Percentiles rank a stretch among this genome's conserved stretches.
Conservation (phyloP, 2,113 vertebrate genomes). For the Miniopterus natalensis region DNA sequence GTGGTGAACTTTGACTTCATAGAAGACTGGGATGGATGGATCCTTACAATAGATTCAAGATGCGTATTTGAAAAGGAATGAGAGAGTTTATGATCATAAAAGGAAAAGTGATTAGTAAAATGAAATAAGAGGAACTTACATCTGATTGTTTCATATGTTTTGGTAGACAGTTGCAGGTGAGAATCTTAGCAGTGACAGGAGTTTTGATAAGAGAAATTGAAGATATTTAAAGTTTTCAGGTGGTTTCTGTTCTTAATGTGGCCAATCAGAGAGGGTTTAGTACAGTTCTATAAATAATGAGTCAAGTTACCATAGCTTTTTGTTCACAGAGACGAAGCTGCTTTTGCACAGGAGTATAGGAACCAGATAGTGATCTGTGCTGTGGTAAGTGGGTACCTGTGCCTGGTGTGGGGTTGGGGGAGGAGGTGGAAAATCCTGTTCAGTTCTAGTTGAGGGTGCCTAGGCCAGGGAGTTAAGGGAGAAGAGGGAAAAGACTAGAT, state of each 20-base stretch:
- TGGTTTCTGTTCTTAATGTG: conserved; percentile 42
- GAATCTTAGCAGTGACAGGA: conserved; percentile 19
- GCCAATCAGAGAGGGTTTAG: conserved; percentile 44
- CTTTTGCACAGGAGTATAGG: conserved; percentile 78
- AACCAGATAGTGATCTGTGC: conserved; percentile 79
- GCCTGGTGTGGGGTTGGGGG: conserved; percentile 39
- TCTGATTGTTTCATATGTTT: conserved; percentile 36
- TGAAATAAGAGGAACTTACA: background rate
- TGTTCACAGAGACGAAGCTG: conserved; percentile 80
- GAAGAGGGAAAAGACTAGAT: conserved; percentile 10
- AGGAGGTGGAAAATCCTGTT: conserved; percentile 22
- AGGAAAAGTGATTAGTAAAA: conserved; percentile 48
- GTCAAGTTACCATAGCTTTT: conserved; percentile 80
- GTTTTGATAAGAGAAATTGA: conserved; percentile 17
- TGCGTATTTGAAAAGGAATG: conserved; percentile 22
- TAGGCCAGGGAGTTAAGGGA: conserved; percentile 5
- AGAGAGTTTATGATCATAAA: conserved; percentile 43
- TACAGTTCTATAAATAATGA: conserved; percentile 71
- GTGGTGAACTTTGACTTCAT: conserved; percentile 54
- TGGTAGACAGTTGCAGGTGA: conserved; percentile 31
- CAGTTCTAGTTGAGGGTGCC: background rate
- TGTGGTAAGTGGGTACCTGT: conserved; percentile 77
- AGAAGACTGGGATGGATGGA: background rate
- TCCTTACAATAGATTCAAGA: background rate
- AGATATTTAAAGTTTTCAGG: background rate